A percentile compares a stretch with the other conserved stretches of the same genome.
Evolutionary conservation across 2,113 vertebrate species (phyloP).

Genomic region (Psittacula cyanocephala): DNA sequence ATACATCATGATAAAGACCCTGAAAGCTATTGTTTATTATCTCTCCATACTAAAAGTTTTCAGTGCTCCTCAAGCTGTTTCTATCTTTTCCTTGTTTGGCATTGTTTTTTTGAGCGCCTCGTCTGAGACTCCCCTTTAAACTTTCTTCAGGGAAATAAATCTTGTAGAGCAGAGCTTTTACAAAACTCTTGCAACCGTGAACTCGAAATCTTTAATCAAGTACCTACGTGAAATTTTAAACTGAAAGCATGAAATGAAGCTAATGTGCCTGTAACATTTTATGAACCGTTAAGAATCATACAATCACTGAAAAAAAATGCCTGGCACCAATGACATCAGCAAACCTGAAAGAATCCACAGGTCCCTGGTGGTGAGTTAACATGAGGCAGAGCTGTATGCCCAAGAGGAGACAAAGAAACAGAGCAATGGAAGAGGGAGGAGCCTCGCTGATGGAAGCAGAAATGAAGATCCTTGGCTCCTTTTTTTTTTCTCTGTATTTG

Average conservation of each 20-base stretch:
- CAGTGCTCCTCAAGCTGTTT: not conserved
- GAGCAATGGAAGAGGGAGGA: not conserved
- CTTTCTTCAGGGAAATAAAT: constrained; percentile 1
- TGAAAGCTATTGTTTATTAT: constrained; percentile 41
- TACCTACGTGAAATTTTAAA: not conserved
- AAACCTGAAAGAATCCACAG: not conserved
- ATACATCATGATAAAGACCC: not conserved
- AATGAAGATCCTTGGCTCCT: not conserved
- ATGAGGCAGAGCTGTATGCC: not conserved
- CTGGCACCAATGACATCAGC: not conserved
- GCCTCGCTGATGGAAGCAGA: not conserved
- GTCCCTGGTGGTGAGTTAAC: not conserved
- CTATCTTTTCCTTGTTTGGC: constrained; percentile 21
- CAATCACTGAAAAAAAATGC: not conserved
- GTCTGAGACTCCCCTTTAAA: not conserved
- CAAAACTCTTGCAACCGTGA: not conserved
- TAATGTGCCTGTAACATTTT: not conserved
- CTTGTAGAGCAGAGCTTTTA: not conserved
- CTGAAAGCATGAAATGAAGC: not conserved
- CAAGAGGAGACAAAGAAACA: not conserved
- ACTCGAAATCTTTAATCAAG: not conserved
- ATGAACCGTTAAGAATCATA: not conserved
- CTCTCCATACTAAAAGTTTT: not conserved
- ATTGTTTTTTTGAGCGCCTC: constrained; percentile 18
- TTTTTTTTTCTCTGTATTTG: not conserved